Base-by-base conservation (phyloP, 1,140 invertebrate species). In the Hyles euphorbiae region DNA sequence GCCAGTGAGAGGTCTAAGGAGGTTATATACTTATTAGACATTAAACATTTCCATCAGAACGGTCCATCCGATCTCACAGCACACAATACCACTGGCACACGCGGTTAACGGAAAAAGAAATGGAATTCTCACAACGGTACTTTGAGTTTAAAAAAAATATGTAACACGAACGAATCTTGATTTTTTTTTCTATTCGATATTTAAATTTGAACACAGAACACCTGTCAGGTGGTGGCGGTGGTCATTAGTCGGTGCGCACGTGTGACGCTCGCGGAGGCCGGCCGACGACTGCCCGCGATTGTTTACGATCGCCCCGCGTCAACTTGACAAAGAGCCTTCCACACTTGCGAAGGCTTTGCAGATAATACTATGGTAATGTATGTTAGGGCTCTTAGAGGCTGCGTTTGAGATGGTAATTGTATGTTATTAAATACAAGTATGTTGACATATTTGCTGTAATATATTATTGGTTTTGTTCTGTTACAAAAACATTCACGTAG, bases 301-400 rank as follows among this genome's bases (percentile, higher is more conserved):
- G 81, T 88, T 88, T 86, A 83, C 82, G 76, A 73, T 72, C 72
- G 70, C 72, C 65, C 70, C 66, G 70, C 66, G 68, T 68, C 71
- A 64, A 64, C 62, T 65, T 49, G 62, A 58, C 76, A 81, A 68
- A 81, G 74, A 82, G 60, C 63, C 61, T 67, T 60, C 36, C 6
- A 33, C 11, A 3, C 40, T 33, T 54, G 55, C 7, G n/a, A 22
- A 45, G 36, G 12, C n/a, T 54, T 65, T 7, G 46, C 22, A 34
- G 36, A 11, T 44, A 12, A 12, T 54, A 12, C 52, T 53, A 46
- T 67, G 50, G 61, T 49, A 60, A 56, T 12, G 0, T 11, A n/a
- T 3, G 3, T 36, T 1, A 10, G 32, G 60, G 53, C 49, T 63
- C 65, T 65, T 10, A 44, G 68, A 40, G 36, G 36, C 2, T 40